Base-by-base conservation (phyloP, 2,797 vertebrate species). In the Graptemys geographica region DNA sequence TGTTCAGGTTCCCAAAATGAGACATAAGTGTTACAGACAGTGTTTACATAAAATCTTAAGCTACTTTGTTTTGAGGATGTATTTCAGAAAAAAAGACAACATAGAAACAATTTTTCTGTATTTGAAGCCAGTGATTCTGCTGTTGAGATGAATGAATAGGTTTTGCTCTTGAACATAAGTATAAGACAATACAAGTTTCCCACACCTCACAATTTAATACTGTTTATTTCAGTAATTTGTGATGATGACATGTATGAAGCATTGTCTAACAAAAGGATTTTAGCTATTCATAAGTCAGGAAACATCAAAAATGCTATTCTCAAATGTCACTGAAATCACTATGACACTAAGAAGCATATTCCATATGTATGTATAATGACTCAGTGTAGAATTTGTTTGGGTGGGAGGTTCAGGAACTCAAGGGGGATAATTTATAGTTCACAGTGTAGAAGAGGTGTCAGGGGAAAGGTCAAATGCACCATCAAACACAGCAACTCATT, bases 31-130 rank as follows among this genome's bases (percentile, higher is more conserved):
- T 3, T 69, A 74, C 41, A 74, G 13, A 80, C 19, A 47, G 9
- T 10, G 47, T 81, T 89, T 80, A 41, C 23, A 52, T 25, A 79
- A 90, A 84, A 94, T 86, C 25, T 74, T n/a, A 80, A 90, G 23
- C 5, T 47, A 2, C 3, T 69, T 1, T 33, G 74, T 1, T 83
- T 78, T 57, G 56, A 90, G 87, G 13, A 5, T 6, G 4, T 86
- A 44, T 65, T 41, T 41, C 33, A 65, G 16, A 65, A 65, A 23
- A 56, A 89, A 81, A 3, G n/a, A 47, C 3, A 0, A 15, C 59
- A 27, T 16, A 53, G 25, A 11, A 53, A 1, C 59, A 87, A n/a
- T 5, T 19, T 86, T 86, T 27, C 52, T 79, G 13, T 31, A 52
- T 33, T 27, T 88, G 19, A 81, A 83, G 47, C 3, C 2, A n/a